Base-by-base conservation (phyloP, 35 echinoderm and acorn worm species). In the Apostichopus californicus region DNA sequence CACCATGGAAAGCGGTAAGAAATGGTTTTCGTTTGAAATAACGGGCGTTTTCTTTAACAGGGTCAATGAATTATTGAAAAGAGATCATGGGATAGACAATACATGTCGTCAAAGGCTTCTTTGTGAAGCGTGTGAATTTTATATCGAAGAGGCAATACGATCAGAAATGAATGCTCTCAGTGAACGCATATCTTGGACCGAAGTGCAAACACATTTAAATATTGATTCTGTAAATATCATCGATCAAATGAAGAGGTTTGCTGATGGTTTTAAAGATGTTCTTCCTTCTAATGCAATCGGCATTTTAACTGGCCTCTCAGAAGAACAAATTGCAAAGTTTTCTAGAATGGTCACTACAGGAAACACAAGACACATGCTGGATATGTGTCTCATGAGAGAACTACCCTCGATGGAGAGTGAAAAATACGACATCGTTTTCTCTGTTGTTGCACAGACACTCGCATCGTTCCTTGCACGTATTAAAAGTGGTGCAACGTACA, bases 1-100 rank as follows among this genome's bases (percentile, higher is more conserved):
- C 6, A 63, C 15, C 5, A 63, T 23, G 58, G 24, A 3, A 4
- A 22, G 58, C 9, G 56, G 12, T 10, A 63, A 87, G 28, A 63
- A 26, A 59, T 87, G 86, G 86, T 87, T 66, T 87, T 87, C 86
- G 25, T 1, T 14, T 26, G n/a, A 14, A 71, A 59, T 60, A 52
- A 52, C 86, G 22, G 0, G 28, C 1, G 21, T 12, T 53, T 87
- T 71, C 58, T 4, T 87, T 5, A 87, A 5, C 55, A 87, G 17
- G 59, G 58, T 59, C 10, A 28, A 22, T 34, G 55, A 60, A n/a
- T 5, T 23, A 5, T 28, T 87, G 6, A 25, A 5, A 5, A 87
- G 6, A 9, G 3, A 13, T 5, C 6, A 0, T 12, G 15, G 8
- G 10, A 21, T 5, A 18, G 55, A 57, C 25, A 66, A 0, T 34